Evolutionary conservation across 92 coral and sea anemone species (phyloP).

Genomic region (Pocillopora grandis): DNA sequence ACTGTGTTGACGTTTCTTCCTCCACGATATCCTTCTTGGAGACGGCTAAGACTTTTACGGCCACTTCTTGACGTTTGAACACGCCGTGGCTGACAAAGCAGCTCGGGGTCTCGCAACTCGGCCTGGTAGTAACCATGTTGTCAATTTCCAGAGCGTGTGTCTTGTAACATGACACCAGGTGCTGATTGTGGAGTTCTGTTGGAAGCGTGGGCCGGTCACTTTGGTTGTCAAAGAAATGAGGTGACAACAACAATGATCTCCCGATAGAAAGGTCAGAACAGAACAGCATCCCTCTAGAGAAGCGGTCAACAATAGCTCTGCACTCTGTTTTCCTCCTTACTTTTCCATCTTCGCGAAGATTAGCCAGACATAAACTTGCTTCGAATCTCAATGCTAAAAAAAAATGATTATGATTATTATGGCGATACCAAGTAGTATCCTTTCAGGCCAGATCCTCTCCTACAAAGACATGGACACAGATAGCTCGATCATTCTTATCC

Average conservation of each 20-base stretch:
- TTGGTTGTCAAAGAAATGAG: not conserved
- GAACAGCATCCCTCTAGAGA: not conserved
- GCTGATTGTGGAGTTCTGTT: slow-evolving; percentile 1
- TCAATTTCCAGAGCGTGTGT: slow-evolving; percentile 11
- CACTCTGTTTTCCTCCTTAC: slow-evolving; percentile 3
- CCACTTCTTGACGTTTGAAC: not conserved
- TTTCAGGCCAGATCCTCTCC: no score
- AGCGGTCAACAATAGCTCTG: not conserved
- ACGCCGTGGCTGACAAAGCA: slow-evolving; percentile 3
- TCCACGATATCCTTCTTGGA: not conserved
- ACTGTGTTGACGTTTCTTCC: not conserved
- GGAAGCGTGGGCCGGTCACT: not conserved
- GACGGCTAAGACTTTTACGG: not conserved
- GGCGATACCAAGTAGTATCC: not conserved
- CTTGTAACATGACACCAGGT: not conserved
- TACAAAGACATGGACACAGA: no score
- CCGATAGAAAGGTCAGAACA: not conserved
- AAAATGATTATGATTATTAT: no score
- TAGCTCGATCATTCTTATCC: no score
- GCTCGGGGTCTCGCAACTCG: not conserved
- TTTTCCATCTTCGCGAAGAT: not conserved
- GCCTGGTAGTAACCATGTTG: not conserved
- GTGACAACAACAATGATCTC: not conserved
- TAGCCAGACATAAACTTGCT: not conserved
- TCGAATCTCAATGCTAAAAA: not conserved